Evolutionary conservation across 2,113 vertebrate species (phyloP).

Genomic region (Halichoeres trimaculatus): DNA sequence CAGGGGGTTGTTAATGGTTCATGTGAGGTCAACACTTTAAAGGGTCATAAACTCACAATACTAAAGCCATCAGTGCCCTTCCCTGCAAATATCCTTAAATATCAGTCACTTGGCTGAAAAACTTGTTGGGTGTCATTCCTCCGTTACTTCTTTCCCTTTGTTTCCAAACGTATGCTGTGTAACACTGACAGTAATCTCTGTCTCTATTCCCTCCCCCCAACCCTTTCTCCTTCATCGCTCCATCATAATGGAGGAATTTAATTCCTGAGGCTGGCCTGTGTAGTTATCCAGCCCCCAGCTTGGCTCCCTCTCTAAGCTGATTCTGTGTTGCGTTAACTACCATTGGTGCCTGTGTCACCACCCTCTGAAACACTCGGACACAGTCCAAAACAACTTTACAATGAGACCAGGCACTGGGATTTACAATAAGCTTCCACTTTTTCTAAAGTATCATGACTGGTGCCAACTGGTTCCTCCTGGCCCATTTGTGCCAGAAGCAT

Average conservation of each 20-base stretch:
- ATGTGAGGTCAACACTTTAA: conserved; percentile 55
- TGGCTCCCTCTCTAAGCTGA: conserved; percentile 27
- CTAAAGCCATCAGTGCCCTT: conserved; percentile 63
- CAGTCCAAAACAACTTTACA: conserved; percentile 36
- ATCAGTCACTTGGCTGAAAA: conserved; percentile 50
- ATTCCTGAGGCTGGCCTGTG: conserved; percentile 9
- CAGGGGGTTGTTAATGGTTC: conserved; percentile 49
- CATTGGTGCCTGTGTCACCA: conserved; percentile 36
- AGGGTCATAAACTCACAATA: conserved; percentile 57
- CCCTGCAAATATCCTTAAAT: conserved; percentile 43
- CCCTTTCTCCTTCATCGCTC: conserved; percentile 35
- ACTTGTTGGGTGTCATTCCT: conserved; percentile 5
- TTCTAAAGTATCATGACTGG: conserved; percentile 33
- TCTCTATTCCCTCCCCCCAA: conserved; percentile 3
- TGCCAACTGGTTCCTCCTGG: conserved; percentile 47
- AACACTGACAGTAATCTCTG: conserved; percentile 10
- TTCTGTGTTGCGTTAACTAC: conserved; percentile 33
- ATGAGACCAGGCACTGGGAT: conserved; percentile 30
- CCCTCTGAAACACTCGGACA: conserved; percentile 35
- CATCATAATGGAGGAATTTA: conserved; percentile 55
- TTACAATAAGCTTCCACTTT: conserved; percentile 46
- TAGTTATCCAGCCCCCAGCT: conserved; percentile 14
- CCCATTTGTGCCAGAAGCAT: conserved; percentile 10
- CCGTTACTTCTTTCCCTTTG: conserved; percentile 1
- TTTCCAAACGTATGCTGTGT: background rate